These are phyloP conservation scores for Neria commutata DNA, from an alignment of 2,888 invertebrate genomes.

Conservation along the genomic window DNA sequence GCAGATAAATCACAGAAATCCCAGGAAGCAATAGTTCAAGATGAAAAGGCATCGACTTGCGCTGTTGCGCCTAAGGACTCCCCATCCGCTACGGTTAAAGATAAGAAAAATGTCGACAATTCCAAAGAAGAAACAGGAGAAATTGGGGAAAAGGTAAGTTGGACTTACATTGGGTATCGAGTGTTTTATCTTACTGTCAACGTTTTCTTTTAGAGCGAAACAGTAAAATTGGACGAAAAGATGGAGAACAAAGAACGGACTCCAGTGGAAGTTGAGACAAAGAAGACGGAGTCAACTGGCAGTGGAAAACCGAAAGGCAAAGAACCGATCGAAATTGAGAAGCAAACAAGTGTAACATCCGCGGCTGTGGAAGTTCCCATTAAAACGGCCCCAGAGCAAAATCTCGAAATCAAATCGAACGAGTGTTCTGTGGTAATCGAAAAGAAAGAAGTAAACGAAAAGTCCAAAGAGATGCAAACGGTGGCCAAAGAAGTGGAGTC, in stretches of 20 bases:
- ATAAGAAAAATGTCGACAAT: background rate
- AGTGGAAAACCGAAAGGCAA: conserved; percentile 15
- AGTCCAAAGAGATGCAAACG: too few relatives aligned
- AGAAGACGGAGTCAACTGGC: background rate
- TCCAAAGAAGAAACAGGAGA: background rate
- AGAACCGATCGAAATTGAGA: conserved; percentile 7
- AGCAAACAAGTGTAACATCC: background rate
- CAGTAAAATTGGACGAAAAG: background rate
- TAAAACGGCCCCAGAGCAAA: background rate
- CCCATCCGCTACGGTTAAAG: too few relatives aligned
- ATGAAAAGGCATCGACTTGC: too few relatives aligned
- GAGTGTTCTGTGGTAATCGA: too few relatives aligned
- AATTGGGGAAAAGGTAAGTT: background rate
- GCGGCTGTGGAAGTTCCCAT: background rate
- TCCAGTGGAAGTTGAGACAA: background rate
- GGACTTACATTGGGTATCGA: background rate
- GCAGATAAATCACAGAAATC: too few relatives aligned
- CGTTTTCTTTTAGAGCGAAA: background rate
- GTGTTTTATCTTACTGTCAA: background rate
- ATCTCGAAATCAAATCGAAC: too few relatives aligned
- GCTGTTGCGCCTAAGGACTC: background rate
- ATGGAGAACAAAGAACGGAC: background rate
- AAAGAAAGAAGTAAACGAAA: too few relatives aligned
- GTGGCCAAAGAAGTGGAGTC: too few relatives aligned
- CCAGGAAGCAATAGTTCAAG: too few relatives aligned